Evolutionary conservation across 2,797 vertebrate species (phyloP).

Genomic region (Geotrypetes seraphini): DNA sequence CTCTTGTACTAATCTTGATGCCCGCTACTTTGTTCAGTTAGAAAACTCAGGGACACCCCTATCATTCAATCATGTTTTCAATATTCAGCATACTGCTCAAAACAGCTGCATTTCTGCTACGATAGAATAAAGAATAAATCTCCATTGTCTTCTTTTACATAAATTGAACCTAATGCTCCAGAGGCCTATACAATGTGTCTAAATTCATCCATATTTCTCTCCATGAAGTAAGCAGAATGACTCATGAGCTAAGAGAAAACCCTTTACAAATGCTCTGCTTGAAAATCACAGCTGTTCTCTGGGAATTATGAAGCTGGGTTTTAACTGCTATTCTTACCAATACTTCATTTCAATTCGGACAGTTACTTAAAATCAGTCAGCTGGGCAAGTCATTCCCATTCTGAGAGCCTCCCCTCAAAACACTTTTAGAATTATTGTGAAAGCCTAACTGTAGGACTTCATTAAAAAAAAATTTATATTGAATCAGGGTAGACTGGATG

Average conservation of each 20-base stretch:
- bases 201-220: constrained; percentile 11
- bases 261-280: not conserved
- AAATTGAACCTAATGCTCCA: constrained; percentile 14
- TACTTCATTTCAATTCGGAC: constrained; percentile 21
- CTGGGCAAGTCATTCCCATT: no score
- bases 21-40: no score
- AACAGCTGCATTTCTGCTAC: constrained; percentile 10
- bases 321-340: constrained; percentile 17
- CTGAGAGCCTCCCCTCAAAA: constrained; percentile 22
- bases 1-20: no score
- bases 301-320: constrained; percentile 25
- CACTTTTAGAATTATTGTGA: no score
- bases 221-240: constrained; percentile 16
- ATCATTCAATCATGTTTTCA: no score
- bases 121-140: constrained; percentile 12
- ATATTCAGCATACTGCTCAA: no score
- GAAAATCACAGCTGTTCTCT: constrained; percentile 24
- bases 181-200: constrained; percentile 18
- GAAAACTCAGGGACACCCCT: no score
- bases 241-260: not conserved
- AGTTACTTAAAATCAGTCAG: constrained; percentile 18
- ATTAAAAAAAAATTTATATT: no score
- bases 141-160: constrained; percentile 13
- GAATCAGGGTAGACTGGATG: no score
- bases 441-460: no score